These are phyloP conservation scores for Meloidogyne floridensis DNA, from an alignment of 1,140 invertebrate genomes.

Conservation along the genomic window DNA sequence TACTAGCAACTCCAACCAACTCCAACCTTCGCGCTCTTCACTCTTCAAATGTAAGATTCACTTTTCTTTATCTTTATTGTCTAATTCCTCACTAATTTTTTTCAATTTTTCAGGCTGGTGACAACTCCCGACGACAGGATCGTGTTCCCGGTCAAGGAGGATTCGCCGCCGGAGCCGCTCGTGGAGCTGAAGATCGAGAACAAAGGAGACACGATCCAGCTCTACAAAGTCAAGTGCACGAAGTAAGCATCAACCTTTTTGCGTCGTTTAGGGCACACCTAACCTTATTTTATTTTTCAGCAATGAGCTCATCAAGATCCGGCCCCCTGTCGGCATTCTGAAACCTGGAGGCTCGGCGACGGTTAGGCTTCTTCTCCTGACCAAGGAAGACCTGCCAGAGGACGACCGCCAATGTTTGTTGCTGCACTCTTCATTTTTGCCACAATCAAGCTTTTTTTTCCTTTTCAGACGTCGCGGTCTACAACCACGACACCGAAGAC, in stretches of 20 bases:
- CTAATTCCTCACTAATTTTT: neutral
- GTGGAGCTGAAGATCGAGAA: constrained; percentile 1
- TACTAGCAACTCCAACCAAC: neutral
- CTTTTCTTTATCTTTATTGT: neutral
- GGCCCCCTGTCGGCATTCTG: neutral
- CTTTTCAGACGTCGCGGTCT: neutral
- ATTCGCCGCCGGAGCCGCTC: neutral
- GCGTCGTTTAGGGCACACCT: neutral
- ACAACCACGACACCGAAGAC: neutral
- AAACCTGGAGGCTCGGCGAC: neutral
- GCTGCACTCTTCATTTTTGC: neutral
- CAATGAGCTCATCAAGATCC: constrained; percentile 3
- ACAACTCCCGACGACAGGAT: neutral
- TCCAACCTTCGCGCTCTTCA: neutral
- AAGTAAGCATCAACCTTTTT: neutral
- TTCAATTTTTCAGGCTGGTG: neutral
- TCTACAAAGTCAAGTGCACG: constrained; percentile 4
- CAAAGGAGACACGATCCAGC: constrained; percentile 2
- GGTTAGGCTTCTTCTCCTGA: neutral
- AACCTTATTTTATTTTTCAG: neutral
- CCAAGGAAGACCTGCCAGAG: neutral
- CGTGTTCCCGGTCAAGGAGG: constrained; percentile 1
- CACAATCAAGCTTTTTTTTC: neutral
- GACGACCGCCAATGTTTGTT: neutral
- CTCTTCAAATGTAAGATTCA: neutral